Evolutionary conservation across 2,113 vertebrate genomes (phyloP).

Genomic region (Varanus salvator): DNA sequence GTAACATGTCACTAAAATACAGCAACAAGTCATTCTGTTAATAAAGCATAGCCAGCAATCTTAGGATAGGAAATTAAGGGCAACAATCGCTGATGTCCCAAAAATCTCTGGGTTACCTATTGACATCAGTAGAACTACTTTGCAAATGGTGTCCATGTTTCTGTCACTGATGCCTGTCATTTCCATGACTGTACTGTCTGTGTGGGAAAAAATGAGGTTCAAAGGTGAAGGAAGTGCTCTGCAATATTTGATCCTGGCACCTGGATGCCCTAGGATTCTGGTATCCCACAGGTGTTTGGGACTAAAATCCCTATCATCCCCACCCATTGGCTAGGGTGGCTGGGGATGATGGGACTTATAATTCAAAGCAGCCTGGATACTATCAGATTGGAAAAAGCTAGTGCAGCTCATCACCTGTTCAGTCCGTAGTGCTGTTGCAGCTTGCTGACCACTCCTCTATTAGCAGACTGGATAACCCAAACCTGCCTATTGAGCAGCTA

Average conservation of each 20-base stretch:
- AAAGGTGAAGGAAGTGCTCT: not conserved
- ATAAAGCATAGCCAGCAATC: not conserved
- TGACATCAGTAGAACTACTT: not conserved
- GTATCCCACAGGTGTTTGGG: too few species aligned
- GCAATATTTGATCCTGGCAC: not conserved
- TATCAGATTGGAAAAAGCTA: too few species aligned
- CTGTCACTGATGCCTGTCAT: not conserved
- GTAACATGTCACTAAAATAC: not conserved
- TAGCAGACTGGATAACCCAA: not conserved
- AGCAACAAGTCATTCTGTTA: not conserved
- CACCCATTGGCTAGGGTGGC: too few species aligned
- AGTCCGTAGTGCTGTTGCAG: not conserved
- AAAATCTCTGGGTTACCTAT: not conserved
- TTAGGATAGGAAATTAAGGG: not conserved
- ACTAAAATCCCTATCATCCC: too few species aligned
- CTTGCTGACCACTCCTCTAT: not conserved
- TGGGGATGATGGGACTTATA: too few species aligned
- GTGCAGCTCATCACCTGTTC: not conserved
- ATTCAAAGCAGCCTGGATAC: too few species aligned
- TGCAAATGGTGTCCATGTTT: not conserved
- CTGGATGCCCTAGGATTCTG: too few species aligned
- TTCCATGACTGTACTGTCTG: not conserved
- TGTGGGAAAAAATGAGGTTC: not conserved
- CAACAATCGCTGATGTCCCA: not conserved
- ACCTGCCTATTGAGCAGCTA: not conserved